Conservation (phyloP, 2,888 invertebrate species). For the Ophion ellenae region DNA sequence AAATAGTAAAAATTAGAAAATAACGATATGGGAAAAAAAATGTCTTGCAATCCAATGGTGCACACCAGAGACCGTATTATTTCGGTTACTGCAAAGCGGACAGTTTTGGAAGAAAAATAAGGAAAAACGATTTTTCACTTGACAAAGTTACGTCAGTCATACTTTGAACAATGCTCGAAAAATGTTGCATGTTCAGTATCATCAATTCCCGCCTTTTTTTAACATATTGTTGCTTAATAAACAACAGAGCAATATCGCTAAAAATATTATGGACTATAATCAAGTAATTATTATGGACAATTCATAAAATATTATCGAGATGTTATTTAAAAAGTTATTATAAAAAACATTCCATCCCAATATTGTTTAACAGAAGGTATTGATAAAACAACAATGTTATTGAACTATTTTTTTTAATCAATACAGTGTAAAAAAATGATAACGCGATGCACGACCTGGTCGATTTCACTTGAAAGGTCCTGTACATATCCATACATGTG, state of each 20-base stretch:
- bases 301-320: no score
- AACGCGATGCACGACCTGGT: background rate
- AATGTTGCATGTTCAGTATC: background rate
- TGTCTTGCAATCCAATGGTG: no score
- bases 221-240: no score
- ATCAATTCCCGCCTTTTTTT: background rate
- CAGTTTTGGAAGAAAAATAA: background rate
- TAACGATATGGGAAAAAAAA: no score
- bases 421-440: background rate
- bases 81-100: background rate
- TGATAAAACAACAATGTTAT: background rate
- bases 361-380: background rate
- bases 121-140: background rate
- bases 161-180: background rate
- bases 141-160: background rate
- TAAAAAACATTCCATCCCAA: background rate
- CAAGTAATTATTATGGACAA: no score
- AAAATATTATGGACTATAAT: no score
- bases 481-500: conserved; percentile 10
- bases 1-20: no score
- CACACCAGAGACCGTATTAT: no score
- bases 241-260: no score
- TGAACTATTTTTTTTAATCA: no score
- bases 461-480: background rate
- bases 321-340: background rate